phyloP scores from a whole-genome alignment of 2,113 vertebrate species.

The Phalacrocorax pelagicus region DNA sequence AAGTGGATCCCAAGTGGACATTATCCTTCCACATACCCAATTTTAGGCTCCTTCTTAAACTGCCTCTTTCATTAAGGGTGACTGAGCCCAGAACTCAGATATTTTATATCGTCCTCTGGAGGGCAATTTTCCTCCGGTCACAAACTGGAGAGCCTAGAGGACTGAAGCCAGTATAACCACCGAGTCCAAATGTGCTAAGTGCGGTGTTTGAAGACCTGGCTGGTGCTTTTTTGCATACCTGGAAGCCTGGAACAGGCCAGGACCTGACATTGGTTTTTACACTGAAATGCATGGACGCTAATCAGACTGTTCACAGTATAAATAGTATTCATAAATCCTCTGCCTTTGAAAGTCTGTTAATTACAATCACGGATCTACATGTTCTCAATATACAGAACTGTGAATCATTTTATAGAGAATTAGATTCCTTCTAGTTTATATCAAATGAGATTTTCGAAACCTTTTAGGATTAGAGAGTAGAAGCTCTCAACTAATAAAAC shows the following conservation, averaged over 20 bases:
- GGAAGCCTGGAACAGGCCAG: background rate
- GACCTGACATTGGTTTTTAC: background rate
- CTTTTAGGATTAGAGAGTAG: background rate
- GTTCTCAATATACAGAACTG: background rate
- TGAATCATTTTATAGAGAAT: background rate
- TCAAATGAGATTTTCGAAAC: background rate
- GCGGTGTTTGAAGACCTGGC: background rate
- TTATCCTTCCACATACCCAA: background rate
- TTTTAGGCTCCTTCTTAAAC: background rate
- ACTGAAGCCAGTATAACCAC: background rate
- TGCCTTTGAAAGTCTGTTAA: background rate
- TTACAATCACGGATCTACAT: background rate
- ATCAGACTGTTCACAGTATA: background rate
- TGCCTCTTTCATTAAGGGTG: background rate
- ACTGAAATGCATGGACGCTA: background rate
- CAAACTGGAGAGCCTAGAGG: background rate
- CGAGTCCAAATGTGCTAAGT: accelerated
- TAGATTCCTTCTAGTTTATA: background rate
- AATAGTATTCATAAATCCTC: background rate
- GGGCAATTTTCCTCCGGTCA: background rate
- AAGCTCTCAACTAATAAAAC: background rate
- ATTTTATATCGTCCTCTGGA: background rate
- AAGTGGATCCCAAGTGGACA: background rate
- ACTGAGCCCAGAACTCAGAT: background rate
- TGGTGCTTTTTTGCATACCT: background rate